Evolutionary conservation across 2,888 invertebrate genomes (phyloP).

Genomic region (Melanostoma scalare): DNA sequence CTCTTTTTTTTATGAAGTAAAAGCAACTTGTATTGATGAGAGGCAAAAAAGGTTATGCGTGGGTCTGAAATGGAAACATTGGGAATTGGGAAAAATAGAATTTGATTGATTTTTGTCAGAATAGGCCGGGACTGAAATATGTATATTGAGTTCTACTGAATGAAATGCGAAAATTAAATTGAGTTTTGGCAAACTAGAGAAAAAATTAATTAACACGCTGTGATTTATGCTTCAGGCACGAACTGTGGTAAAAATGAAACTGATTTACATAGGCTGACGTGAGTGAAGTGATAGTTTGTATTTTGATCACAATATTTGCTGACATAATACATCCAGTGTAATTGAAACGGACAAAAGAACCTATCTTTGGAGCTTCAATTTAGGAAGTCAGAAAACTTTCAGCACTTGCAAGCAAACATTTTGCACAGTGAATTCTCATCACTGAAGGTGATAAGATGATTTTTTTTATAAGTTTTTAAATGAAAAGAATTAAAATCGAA

Average conservation of each 20-base stretch:
- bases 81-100: not conserved
- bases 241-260: not conserved
- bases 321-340: no score
- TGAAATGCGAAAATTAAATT: slow-evolving; percentile 32
- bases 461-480: no score
- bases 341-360: no score
- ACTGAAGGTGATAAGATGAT: no score
- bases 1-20: not conserved
- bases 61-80: slow-evolving; percentile 11
- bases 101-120: slow-evolving; percentile 19
- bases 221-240: slow-evolving; percentile 8
- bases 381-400: no score
- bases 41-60: not conserved
- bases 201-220: slow-evolving; percentile 26
- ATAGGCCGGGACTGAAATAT: not conserved
- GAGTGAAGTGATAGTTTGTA: no score
- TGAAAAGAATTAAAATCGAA: no score
- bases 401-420: no score
- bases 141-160: not conserved
- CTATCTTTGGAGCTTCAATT: no score
- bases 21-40: slow-evolving; percentile 15
- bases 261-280: slow-evolving; percentile 1
- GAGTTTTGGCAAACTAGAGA: slow-evolving; percentile 17
- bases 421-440: no score
- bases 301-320: no score